phyloP scores from a whole-genome alignment of 2,797 vertebrate species.

The Melanotaenia maccullochi region DNA sequence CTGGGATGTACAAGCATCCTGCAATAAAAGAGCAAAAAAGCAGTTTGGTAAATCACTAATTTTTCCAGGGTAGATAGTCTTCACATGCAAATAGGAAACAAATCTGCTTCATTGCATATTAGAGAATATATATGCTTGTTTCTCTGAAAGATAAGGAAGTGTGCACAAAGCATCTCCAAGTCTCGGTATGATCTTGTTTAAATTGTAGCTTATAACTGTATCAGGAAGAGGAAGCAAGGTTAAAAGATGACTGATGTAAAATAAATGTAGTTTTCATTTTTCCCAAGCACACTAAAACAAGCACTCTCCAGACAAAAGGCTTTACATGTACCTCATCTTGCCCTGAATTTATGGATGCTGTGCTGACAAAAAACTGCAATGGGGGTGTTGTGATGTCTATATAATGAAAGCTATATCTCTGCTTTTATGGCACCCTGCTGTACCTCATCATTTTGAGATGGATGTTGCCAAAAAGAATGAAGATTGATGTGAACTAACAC shows the following conservation, averaged over 20 bases:
- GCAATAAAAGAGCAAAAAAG: neutral
- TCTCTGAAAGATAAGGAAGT: constrained; percentile 1
- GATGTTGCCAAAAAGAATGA: neutral
- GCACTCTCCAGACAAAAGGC: neutral
- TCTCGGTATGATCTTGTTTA: constrained; percentile 30
- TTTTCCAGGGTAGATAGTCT: neutral
- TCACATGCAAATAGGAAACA: neutral
- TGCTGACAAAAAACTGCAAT: neutral
- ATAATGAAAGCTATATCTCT: constrained; percentile 1
- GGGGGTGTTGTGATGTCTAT: constrained; percentile 13
- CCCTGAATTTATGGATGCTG: neutral
- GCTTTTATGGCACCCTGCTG: neutral
- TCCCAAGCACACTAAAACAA: constrained; percentile 1
- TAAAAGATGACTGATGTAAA: no score
- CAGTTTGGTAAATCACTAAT: constrained; percentile 3
- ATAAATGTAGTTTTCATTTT: neutral
- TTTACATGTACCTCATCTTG: neutral
- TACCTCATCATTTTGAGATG: neutral
- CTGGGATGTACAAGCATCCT: neutral
- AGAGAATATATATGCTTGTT: constrained; percentile 18
- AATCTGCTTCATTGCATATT: constrained; percentile 7
- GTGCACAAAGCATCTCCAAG: constrained; percentile 27
- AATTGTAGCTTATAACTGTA: no score
- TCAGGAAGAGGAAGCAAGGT: no score
- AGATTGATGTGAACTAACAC: neutral